Evolutionary conservation across 2,113 vertebrate genomes (phyloP), one percentile per base, ranked within the genome.

Genomic region (Cyprinodon brontotheroides): DNA sequence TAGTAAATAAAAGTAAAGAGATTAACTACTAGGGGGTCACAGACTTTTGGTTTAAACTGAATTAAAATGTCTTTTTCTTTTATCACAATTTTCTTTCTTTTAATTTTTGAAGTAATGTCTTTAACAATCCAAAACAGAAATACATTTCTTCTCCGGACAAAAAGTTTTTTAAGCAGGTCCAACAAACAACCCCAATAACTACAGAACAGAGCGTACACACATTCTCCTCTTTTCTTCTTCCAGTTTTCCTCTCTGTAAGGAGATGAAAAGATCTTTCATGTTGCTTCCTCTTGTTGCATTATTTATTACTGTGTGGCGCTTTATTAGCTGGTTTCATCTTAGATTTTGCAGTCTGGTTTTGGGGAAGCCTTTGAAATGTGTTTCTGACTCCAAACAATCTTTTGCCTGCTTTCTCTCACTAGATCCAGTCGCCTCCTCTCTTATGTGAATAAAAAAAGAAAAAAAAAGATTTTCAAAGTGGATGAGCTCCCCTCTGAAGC

Each of bases 231-330:
- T 89, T 80, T 82, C 71, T 86, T 79, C 70, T 85, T 74, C 74
- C 79, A 74, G 37, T 29, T 83, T 29, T 74, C 75, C 14, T 82
- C 80, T 82, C 76, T 79, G 83, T 88, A 80, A 83, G 85, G 80
- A 90, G 91, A 91, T 89, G 86, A 92, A 93, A 93, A 72, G 84
- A 87, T 87, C 86, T 92, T 93, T 92, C 90, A 93, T 93, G 88
- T 89, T 90, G 87, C 92, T 93, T 92, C 90, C 90, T 91, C 89
- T 92, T 91, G 89, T 88, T 92, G 89, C 89, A 92, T 92, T 91
- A 93, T 93, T 92, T 93, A 93, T 92, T 89, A 84, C 87, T 53
- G 79, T 84, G 87, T 87, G 88, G 83, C 70, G 81, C 88, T 89
- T 92, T 92, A 91, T 91, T 92, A 92, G 82, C 82, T 74, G 74